phyloP scores from a whole-genome alignment of 2,113 vertebrate genomes.

The Macquaria ambigua region DNA sequence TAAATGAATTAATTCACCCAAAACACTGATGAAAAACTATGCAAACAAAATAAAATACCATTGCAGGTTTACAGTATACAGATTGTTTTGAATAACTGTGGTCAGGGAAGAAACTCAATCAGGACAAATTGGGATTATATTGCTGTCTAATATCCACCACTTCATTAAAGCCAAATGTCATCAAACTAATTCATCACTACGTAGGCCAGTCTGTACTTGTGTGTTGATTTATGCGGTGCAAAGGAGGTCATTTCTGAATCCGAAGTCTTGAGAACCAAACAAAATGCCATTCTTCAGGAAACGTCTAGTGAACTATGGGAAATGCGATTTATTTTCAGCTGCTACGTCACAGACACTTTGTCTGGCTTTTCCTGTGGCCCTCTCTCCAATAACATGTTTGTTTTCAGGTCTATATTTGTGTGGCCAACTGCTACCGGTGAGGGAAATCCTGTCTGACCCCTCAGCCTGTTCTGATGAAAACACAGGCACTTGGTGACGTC shows the following conservation, averaged over 20 bases:
- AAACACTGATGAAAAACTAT: background rate
- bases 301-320: constrained; percentile 62
- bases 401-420: constrained; percentile 72
- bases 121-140: background rate
- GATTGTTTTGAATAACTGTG: constrained; percentile 1
- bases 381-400: constrained; percentile 75
- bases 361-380: constrained; percentile 72
- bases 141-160: background rate
- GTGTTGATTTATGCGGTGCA: constrained; percentile 7
- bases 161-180: background rate
- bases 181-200: background rate
- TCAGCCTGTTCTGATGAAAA: constrained; percentile 60
- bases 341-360: constrained; percentile 72
- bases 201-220: background rate
- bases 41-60: background rate
- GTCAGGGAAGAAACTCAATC: background rate
- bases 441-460: constrained; percentile 80
- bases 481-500: constrained; percentile 64
- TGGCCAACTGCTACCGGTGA: constrained; percentile 58
- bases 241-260: constrained; percentile 21
- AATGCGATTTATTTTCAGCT: constrained; percentile 67
- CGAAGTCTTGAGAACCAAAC: constrained; percentile 48
- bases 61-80: background rate
- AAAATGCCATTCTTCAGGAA: constrained; percentile 58
- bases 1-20: background rate